Conservation (phyloP, 64 coral and sea anemone species). For the Porites australiensis region DNA sequence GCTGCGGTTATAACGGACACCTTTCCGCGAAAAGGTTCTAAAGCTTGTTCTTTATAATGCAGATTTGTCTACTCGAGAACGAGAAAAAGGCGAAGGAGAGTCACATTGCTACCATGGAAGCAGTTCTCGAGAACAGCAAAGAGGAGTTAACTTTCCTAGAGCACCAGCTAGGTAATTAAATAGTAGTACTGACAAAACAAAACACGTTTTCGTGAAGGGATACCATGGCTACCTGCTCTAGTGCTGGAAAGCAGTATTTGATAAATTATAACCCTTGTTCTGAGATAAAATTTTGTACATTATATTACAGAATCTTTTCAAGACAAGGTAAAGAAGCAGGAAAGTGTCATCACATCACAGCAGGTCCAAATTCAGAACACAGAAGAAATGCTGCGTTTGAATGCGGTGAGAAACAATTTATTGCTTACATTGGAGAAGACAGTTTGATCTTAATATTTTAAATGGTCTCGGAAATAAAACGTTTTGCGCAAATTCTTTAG, state of each 20-base stretch:
- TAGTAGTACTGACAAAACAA: too few species aligned
- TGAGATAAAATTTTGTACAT: background rate
- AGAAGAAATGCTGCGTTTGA: constrained; percentile 82
- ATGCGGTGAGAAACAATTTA: constrained; percentile 59
- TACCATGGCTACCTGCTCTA: background rate
- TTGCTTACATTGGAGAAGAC: background rate
- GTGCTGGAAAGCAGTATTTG: background rate
- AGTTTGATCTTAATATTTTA: background rate
- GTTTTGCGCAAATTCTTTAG: background rate
- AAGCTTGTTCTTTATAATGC: background rate
- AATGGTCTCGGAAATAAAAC: too few species aligned
- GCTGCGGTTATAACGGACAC: background rate
- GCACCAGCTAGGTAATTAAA: constrained; percentile 18
- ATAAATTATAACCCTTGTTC: background rate
- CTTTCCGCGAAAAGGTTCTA: too few species aligned
- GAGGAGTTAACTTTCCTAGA: constrained; percentile 28
- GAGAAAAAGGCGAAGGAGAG: constrained; percentile 16
- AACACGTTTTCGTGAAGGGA: too few species aligned
- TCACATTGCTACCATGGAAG: constrained; percentile 26
- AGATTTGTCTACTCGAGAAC: constrained; percentile 20
- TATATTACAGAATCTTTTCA: constrained; percentile 65
- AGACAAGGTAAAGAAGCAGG: constrained; percentile 76
- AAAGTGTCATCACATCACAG: constrained; percentile 85
- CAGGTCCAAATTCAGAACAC: constrained; percentile 80
- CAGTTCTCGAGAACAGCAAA: constrained; percentile 32